Conservation (phyloP, 2,113 vertebrate species). For the Corydoras maculifer region DNA sequence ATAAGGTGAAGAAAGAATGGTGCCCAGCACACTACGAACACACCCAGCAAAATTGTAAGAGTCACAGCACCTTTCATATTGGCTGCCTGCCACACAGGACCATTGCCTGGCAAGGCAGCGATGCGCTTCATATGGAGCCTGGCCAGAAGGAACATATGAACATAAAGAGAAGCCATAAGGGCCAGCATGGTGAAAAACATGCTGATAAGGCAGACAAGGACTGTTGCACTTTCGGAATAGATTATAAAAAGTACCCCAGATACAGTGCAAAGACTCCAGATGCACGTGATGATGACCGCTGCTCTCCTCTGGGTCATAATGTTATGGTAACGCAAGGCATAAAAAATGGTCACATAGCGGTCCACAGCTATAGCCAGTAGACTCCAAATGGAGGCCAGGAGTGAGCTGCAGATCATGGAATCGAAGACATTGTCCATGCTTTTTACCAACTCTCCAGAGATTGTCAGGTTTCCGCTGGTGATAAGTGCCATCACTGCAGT, state of each 20-base stretch:
- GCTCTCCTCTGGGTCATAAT: slow-evolving; percentile 49
- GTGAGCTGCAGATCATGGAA: slow-evolving; percentile 51
- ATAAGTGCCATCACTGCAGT: slow-evolving; percentile 47
- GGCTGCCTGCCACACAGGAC: slow-evolving; percentile 43
- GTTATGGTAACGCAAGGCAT: slow-evolving; percentile 50
- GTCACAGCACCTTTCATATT: slow-evolving; percentile 52
- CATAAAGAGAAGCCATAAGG: slow-evolving; percentile 50
- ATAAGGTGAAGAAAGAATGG: slow-evolving; percentile 54
- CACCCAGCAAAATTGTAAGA: slow-evolving; percentile 48
- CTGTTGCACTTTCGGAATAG: slow-evolving; percentile 41
- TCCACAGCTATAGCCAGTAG: slow-evolving; percentile 49
- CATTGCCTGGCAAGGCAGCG: slow-evolving; percentile 38
- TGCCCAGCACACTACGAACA: slow-evolving; percentile 52
- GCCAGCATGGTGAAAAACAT: slow-evolving; percentile 51
- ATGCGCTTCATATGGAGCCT: slow-evolving; percentile 49
- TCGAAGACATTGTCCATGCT: slow-evolving; percentile 52
- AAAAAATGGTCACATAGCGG: slow-evolving; percentile 52
- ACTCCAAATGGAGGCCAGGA: slow-evolving; percentile 50
- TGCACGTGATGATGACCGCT: slow-evolving; percentile 33
- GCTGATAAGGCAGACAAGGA: slow-evolving; percentile 47
- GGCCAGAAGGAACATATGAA: slow-evolving; percentile 52
- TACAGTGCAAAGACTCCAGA: slow-evolving; percentile 44
- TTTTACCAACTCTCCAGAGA: slow-evolving; percentile 39
- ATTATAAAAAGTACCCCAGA: slow-evolving; percentile 49
- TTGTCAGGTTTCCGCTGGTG: slow-evolving; percentile 38